A percentile compares a stretch with the other conserved stretches of the same genome.
These are phyloP conservation scores for Amyelois transitella DNA, from an alignment of 1,140 invertebrate genomes.

Conservation along the genomic window DNA sequence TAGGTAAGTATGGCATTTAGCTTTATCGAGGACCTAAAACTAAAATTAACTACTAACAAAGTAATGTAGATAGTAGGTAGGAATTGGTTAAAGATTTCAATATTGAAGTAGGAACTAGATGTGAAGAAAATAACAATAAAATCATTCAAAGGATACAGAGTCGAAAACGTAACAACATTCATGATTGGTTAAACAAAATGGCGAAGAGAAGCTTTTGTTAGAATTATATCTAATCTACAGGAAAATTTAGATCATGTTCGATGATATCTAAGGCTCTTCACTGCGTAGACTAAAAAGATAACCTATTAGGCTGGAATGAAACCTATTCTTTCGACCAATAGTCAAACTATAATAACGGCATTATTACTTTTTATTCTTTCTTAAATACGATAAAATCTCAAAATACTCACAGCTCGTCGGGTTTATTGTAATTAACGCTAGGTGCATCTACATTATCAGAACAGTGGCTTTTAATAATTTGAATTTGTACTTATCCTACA, in stretches of 20 bases:
- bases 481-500: constrained; percentile 74
- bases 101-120: constrained; percentile 61
- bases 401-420: constrained; percentile 73
- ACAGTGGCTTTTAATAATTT: constrained; percentile 74
- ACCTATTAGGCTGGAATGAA: constrained; percentile 69
- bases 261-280: constrained; percentile 42
- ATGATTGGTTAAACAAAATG: constrained; percentile 12
- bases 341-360: constrained; percentile 51
- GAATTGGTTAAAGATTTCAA: constrained; percentile 45
- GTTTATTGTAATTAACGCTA: constrained; percentile 73
- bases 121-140: constrained; percentile 35
- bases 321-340: constrained; percentile 62
- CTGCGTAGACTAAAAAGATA: constrained; percentile 50
- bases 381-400: constrained; percentile 74
- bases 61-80: constrained; percentile 50
- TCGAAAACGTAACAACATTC: not conserved
- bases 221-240: constrained; percentile 36
- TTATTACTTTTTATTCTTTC: constrained; percentile 52
- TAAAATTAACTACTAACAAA: constrained; percentile 55
- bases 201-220: constrained; percentile 26
- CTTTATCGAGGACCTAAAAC: constrained; percentile 62
- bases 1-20: constrained; percentile 67
- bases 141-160: not conserved
- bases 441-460: constrained; percentile 73
- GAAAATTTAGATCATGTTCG: constrained; percentile 31